Evolutionary conservation across 2,888 invertebrate genomes (phyloP), one percentile per base, ranked within the genome.

Genomic region (Callyntrura guangdongensis): DNA sequence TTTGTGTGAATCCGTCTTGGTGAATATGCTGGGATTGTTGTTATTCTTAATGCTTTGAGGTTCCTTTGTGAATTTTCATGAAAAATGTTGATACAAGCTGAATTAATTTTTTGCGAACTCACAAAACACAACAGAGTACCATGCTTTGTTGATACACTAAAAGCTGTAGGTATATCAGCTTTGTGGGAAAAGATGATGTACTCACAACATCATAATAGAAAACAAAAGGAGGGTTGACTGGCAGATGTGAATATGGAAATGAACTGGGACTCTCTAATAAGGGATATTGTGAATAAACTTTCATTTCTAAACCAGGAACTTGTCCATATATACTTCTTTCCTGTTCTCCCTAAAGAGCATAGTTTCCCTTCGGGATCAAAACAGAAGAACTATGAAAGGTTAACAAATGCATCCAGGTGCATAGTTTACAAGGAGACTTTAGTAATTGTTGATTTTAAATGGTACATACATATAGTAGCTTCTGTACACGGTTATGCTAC

Each of bases 1-100:
- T 83, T 64, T 82, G 36, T 47, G 49, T 27, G 56, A n/a, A n/a
- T 45, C 47, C 12, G n/a, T 49, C 4, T 25, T 53, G 11, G 59
- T 2, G 20, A 22, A 17, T 72, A 47, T 72, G 11, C 72, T 2
- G 9, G 47, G 11, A 9, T 47, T 47, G 17, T 4, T 72, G 47
- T 72, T 17, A 17, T 72, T 20, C 20, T 72, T 72, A 72, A 72
- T 72, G 47, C 47, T 72, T 9, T 12, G 2, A 25, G 47, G 20
- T 47, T 47, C 72, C 25, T 67, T 83, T 56, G 53, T 67, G 25
- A 82, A 20, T 9, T 36, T 81, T 56, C 25, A 61, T 61, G 56
- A 81, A 81, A 72, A 72, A 72, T 72, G 72, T 72, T 72, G 72
- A 72, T 72, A 72, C 72, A 72, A 45, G 72, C 47, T 47, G 72